Percentiles rank a stretch among this genome's conserved stretches.
Evolutionary conservation across 1,140 invertebrate genomes (phyloP).

Genomic region (Notospermus geniculatus): DNA sequence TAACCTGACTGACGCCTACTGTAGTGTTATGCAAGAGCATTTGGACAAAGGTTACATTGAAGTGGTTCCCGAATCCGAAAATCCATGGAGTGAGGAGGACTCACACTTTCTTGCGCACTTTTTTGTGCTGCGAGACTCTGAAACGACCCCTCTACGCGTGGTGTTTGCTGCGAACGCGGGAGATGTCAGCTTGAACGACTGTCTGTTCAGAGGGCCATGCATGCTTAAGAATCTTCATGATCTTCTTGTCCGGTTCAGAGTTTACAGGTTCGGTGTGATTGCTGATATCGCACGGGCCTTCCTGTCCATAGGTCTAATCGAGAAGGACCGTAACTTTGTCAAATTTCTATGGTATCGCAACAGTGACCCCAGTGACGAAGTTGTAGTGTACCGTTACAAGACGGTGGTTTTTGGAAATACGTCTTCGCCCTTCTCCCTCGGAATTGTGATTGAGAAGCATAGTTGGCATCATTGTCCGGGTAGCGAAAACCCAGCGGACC

Average conservation of each 20-base stretch:
- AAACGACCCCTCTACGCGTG: background rate
- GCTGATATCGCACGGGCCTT: background rate
- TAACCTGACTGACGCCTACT: background rate
- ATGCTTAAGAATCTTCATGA: background rate
- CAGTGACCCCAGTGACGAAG: background rate
- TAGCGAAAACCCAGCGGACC: background rate
- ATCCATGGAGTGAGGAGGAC: background rate
- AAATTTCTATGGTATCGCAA: background rate
- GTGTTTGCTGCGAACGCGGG: conserved; percentile 3
- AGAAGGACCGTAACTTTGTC: background rate
- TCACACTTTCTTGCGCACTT: conserved; percentile 1
- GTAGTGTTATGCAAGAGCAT: background rate
- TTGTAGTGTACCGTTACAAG: background rate
- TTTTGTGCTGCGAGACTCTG: background rate
- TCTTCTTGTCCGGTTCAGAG: background rate
- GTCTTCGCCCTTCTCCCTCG: background rate
- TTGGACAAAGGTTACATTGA: conserved; percentile 2
- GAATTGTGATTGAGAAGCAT: background rate
- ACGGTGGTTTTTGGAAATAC: background rate
- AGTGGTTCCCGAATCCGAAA: background rate
- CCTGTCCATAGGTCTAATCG: background rate
- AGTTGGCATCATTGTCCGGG: background rate
- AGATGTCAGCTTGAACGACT: background rate
- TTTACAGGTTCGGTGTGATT: background rate
- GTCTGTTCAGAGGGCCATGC: background rate